Base-by-base conservation (phyloP, 2,113 vertebrate genomes). In the Oenanthe melanoleuca region DNA sequence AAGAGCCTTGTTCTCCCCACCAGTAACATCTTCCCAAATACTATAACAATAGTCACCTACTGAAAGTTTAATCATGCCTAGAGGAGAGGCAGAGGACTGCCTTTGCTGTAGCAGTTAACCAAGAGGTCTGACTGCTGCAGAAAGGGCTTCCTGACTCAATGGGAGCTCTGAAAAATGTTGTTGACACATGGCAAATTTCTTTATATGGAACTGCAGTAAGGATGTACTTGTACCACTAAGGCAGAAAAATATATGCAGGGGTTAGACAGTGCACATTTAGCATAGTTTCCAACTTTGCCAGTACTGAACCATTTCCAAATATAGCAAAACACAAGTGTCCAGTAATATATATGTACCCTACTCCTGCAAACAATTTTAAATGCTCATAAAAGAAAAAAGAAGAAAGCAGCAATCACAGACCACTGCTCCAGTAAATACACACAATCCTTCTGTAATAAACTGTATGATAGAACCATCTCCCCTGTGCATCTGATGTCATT, bases 261-360 rank as follows among this genome's bases (percentile, higher is more conserved):
- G 59, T 50, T 80, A 69, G 63, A 53, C 37, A 40, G 44, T 34
- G 34, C 79, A 89, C 74, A 17, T 88, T 72, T 82, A 56, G 83
- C 90, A 87, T 59, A 85, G 73, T 79, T 96, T 89, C 78, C 88
- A 81, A 65, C 50, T 87, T 72, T 60, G 37, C 42, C 75, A 57
- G 31, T 16, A 31, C 79, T 8, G 3, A 85, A 85, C 11, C 65
- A 28, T 57, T 82, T 82, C 92, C 85, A 95, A 94, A 85, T 50
- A 63, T 6, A 87, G 53, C 53, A 88, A 89, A 93, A 26, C 26
- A 73, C 37, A 71, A 89, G 45, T 21, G 53, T 42, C 50, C 71
- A 82, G 60, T 60, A 89, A 77, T 45, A 64, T 28, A 25, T n/a
- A 23, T 9, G 50, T 19, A 77, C 4, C 9, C 14, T 72, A 59